Evolutionary conservation across 2,113 vertebrate species (phyloP).

Genomic region (Cepphus grylle): DNA sequence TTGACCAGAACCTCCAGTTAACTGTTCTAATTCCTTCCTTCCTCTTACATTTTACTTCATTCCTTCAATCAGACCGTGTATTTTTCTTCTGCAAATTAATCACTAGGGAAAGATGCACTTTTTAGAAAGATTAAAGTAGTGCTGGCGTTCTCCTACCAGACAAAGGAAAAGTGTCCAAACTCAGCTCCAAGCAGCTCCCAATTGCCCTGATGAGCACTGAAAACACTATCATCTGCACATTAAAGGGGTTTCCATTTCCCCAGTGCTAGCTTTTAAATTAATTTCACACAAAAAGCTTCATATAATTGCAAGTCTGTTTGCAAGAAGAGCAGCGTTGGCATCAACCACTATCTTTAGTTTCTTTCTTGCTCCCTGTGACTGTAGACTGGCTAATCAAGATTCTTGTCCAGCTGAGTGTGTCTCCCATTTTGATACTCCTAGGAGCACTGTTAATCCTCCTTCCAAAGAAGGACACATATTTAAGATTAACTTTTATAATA

Average conservation of each 20-base stretch:
- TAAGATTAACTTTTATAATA: conserved; percentile 15
- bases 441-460: conserved; percentile 29
- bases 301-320: neutral
- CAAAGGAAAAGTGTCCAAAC: neutral
- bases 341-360: conserved; percentile 20
- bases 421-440: neutral
- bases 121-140: neutral
- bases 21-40: neutral
- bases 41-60: neutral
- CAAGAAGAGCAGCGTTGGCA: neutral
- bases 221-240: neutral
- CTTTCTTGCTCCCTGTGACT: neutral
- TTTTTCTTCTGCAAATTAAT: conserved; percentile 16
- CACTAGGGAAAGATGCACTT: neutral
- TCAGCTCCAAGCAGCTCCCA: neutral
- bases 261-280: neutral
- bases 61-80: neutral
- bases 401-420: neutral
- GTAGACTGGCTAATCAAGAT: neutral
- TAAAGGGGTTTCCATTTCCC: neutral
- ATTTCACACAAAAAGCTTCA: neutral
- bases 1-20: neutral
- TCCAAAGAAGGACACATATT: neutral
- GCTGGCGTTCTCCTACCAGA: neutral
- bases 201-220: neutral